Base-by-base conservation (phyloP, 1,140 invertebrate genomes). In the Trichonephila clavipes region DNA sequence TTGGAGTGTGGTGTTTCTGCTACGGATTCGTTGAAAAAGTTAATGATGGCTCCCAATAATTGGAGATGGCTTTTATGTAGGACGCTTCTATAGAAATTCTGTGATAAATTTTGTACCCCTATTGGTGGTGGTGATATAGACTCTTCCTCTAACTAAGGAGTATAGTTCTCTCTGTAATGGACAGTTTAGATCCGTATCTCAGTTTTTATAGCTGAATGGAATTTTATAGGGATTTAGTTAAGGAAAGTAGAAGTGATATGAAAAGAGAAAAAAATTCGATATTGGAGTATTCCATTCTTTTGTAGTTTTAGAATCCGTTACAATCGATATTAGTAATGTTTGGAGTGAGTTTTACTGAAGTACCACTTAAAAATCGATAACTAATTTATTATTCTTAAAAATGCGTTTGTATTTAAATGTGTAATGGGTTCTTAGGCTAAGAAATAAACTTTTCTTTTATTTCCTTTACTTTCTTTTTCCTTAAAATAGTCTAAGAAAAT, bases 121-220 rank as follows among this genome's bases (percentile, higher is more conserved):
- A 77, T 77, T 77, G 14, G 24, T 18, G 1, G 28, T 18, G 1
- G 28, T 77, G 18, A 77, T 34, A 19, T 14, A 2, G 18, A 16
- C 18, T 40, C 34, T 16, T 77, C 16, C 28, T 7, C 34, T 18
- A 19, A 51, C 51, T 51, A 7, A 14, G 24, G 24, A 72, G 69
- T 0, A n/a, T 16, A 28, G 28, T 77, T 77, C 72, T 77, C 34
- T 40, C 1, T 18, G 72, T 77, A 77, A 77, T 77, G 72, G 72
- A 34, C 72, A 77, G 28, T 77, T 77, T 77, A 77, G 72, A 77
- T 77, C 28, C 12, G 18, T 77, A 77, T 77, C 72, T 77, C 28
- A 40, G 34, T 14, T 77, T 77, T 77, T 77, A 77, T 77, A 34
- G 72, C 14, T 3, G 0, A 19, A 7, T 40, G 34, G 72, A 77